phyloP scores from a whole-genome alignment of 2,888 invertebrate species.

The Ligdia adustata region DNA sequence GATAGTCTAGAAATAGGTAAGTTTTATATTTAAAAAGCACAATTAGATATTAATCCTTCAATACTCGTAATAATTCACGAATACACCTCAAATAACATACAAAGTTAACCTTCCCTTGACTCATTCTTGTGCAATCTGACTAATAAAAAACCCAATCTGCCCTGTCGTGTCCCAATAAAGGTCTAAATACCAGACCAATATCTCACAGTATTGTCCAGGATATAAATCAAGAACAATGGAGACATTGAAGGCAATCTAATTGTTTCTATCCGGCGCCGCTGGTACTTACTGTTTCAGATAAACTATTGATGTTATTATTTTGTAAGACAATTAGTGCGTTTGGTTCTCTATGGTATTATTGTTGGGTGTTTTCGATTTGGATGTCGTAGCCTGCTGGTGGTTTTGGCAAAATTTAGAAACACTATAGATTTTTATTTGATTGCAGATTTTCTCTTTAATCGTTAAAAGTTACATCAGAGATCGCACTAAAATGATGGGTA shows the following conservation, averaged over 20 bases:
- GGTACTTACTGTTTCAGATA: slow-evolving; percentile 46
- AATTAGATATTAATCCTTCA: too few species aligned
- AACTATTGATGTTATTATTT: slow-evolving; percentile 68
- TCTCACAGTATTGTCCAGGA: slow-evolving; percentile 18
- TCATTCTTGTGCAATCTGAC: slow-evolving; percentile 3
- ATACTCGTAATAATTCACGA: too few species aligned
- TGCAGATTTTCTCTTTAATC: too few species aligned
- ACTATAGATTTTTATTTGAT: too few species aligned
- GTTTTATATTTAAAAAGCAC: too few species aligned
- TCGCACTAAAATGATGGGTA: too few species aligned
- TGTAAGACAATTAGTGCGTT: slow-evolving; percentile 65
- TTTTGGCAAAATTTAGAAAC: too few species aligned
- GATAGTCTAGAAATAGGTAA: too few species aligned
- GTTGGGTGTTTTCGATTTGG: not conserved
- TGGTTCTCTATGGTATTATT: slow-evolving; percentile 40
- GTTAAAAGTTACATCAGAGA: too few species aligned
- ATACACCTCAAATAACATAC: too few species aligned
- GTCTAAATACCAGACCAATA: slow-evolving; percentile 25
- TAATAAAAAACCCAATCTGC: slow-evolving; percentile 9
- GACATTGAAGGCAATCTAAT: slow-evolving; percentile 46
- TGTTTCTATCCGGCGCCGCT: slow-evolving; percentile 48
- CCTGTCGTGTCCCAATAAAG: slow-evolving; percentile 16
- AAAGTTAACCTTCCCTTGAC: slow-evolving; percentile 3
- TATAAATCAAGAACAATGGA: slow-evolving; percentile 30
- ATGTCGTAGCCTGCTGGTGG: slow-evolving; percentile 1